Evolutionary conservation across 1,140 invertebrate species (phyloP).

Genomic region (Paracyclopina nana): DNA sequence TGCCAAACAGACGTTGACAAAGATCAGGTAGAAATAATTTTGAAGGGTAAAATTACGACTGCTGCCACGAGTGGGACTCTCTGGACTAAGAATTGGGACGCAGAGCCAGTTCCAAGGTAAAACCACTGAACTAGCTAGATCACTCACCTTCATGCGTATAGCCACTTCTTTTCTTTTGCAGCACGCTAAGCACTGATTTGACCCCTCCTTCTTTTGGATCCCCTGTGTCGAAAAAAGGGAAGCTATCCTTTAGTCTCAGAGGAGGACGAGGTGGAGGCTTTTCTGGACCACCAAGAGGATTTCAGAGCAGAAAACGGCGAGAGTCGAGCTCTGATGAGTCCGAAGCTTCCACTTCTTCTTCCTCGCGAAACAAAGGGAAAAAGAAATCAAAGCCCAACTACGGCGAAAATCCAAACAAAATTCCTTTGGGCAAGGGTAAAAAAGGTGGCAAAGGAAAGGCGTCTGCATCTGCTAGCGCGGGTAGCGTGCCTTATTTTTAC

Average conservation of each 20-base stretch:
- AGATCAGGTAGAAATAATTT: constrained; percentile 75
- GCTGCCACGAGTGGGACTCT: constrained; percentile 64
- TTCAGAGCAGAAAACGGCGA: no score
- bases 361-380: no score
- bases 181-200: not conserved
- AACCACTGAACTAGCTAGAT: not conserved
- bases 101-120: constrained; percentile 52
- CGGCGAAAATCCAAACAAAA: constrained; percentile 32
- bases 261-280: no score
- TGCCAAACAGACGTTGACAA: constrained; percentile 66
- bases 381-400: constrained; percentile 24
- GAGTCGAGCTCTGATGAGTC: not conserved
- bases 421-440: constrained; percentile 16
- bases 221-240: no score
- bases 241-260: no score
- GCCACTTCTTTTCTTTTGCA: not conserved
- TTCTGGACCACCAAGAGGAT: no score
- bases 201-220: no score
- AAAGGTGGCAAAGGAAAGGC: not conserved
- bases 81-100: constrained; percentile 73
- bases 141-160: not conserved
- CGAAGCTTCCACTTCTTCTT: not conserved
- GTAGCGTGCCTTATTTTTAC: constrained; percentile 36
- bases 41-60: constrained; percentile 76
- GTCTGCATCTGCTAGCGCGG: constrained; percentile 8